These are phyloP conservation scores for Pomatorhinus ruficollis DNA, from an alignment of 2,113 vertebrate genomes.

Conservation along the genomic window DNA sequence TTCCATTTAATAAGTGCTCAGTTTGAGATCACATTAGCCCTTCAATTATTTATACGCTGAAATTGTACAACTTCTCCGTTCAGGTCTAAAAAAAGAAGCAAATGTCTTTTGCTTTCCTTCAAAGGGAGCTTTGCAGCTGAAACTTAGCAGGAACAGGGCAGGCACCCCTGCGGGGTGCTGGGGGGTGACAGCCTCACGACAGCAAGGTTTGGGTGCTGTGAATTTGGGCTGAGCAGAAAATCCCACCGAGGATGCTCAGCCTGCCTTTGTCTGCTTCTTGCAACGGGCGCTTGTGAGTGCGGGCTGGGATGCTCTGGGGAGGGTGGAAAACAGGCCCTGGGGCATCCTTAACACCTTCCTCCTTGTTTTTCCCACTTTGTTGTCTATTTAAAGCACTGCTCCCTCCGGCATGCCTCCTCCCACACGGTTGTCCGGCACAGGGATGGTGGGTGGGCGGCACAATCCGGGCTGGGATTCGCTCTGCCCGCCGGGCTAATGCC, in stretches of 20 bases:
- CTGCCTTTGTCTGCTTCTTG: neutral
- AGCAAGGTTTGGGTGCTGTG: neutral
- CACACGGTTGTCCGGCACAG: rapidly evolving
- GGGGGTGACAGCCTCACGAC: neutral
- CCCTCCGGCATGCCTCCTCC: neutral
- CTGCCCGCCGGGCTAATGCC: neutral
- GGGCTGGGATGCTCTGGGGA: neutral
- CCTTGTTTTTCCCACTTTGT: neutral
- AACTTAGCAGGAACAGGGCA: rapidly evolving
- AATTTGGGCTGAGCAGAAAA: neutral
- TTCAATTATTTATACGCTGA: slow-evolving; percentile 59
- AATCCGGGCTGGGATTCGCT: neutral
- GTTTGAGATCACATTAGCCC: slow-evolving; percentile 60
- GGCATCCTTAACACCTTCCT: neutral
- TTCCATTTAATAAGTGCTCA: slow-evolving; percentile 65
- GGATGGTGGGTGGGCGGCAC: neutral
- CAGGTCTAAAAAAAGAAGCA: neutral
- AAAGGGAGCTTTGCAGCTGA: neutral
- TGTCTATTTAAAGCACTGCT: neutral
- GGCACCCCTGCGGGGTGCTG: neutral
- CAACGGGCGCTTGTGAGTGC: rapidly evolving
- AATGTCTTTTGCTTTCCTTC: neutral
- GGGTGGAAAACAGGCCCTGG: neutral
- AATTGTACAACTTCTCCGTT: slow-evolving; percentile 17
- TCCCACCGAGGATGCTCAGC: neutral